Conservation (phyloP, 2,888 invertebrate species). For the Hirtodrosophila cameraria region DNA sequence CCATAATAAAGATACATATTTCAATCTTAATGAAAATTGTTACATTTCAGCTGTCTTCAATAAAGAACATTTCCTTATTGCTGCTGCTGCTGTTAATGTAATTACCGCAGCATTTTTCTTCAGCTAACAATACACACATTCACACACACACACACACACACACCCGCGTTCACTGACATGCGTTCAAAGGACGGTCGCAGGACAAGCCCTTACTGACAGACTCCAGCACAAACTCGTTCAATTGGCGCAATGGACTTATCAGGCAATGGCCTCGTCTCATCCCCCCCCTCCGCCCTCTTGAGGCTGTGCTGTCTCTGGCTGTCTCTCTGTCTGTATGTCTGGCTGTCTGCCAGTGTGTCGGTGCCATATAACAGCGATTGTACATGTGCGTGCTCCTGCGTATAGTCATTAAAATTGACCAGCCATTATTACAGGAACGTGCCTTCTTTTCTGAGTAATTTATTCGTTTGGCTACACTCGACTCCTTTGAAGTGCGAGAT, state of each 20-base stretch:
- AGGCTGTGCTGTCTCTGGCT: slow-evolving; percentile 2
- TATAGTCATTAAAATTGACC: slow-evolving; percentile 79
- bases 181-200: slow-evolving; percentile 27
- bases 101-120: slow-evolving; percentile 77
- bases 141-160: slow-evolving; percentile 7
- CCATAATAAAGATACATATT: slow-evolving; percentile 58
- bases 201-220: slow-evolving; percentile 50
- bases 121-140: slow-evolving; percentile 23
- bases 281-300: slow-evolving; percentile 18
- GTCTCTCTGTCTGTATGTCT: neutral
- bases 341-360: slow-evolving; percentile 16
- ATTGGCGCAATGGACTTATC: slow-evolving; percentile 60
- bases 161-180: slow-evolving; percentile 26
- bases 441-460: slow-evolving; percentile 67
- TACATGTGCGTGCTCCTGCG: slow-evolving; percentile 58
- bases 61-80: slow-evolving; percentile 63
- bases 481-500: slow-evolving; percentile 40
- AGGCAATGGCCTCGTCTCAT: slow-evolving; percentile 18
- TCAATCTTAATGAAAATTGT: slow-evolving; percentile 80
- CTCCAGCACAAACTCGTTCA: slow-evolving; percentile 49
- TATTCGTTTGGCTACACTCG: slow-evolving; percentile 45
- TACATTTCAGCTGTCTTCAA: slow-evolving; percentile 62
- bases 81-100: slow-evolving; percentile 70
- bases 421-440: slow-evolving; percentile 76
- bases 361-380: slow-evolving; percentile 23